These are phyloP conservation scores for Rhipidura dahli DNA, from an alignment of 2,113 vertebrate genomes.

Conservation along the genomic window DNA sequence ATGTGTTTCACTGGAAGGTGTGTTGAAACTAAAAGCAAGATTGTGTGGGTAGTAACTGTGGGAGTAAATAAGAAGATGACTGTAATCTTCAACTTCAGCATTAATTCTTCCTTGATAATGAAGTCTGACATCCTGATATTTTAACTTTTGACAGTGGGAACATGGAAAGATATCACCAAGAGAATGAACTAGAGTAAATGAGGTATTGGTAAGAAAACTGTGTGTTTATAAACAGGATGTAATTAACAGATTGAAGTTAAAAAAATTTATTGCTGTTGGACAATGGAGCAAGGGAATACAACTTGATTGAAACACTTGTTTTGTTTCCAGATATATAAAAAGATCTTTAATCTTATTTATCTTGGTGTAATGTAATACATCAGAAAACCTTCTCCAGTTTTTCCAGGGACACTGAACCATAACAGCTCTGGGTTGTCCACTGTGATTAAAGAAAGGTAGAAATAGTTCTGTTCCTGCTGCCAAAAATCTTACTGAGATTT, in stretches of 20 bases:
- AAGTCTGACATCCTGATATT: neutral
- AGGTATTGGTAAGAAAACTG: neutral
- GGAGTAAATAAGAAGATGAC: neutral
- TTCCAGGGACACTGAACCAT: neutral
- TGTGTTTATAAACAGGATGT: neutral
- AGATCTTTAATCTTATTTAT: slow-evolving; percentile 15
- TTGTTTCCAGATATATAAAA: slow-evolving; percentile 9
- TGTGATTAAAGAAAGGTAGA: slow-evolving; percentile 25
- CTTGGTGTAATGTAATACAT: neutral
- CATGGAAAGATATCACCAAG: neutral
- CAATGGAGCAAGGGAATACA: neutral
- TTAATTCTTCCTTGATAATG: neutral
- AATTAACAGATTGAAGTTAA: neutral
- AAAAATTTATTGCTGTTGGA: neutral
- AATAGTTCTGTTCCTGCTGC: slow-evolving; percentile 25
- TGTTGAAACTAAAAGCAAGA: neutral
- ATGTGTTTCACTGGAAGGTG: neutral
- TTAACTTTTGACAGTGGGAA: neutral
- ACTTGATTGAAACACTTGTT: neutral
- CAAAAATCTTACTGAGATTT: slow-evolving; percentile 17
- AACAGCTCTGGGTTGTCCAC: neutral
- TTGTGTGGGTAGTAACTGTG: neutral
- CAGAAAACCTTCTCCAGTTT: neutral
- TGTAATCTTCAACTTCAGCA: neutral
- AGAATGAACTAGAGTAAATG: neutral